These are phyloP conservation scores for Atherix ibis DNA, from an alignment of 2,888 invertebrate species.

Conservation along the genomic window DNA sequence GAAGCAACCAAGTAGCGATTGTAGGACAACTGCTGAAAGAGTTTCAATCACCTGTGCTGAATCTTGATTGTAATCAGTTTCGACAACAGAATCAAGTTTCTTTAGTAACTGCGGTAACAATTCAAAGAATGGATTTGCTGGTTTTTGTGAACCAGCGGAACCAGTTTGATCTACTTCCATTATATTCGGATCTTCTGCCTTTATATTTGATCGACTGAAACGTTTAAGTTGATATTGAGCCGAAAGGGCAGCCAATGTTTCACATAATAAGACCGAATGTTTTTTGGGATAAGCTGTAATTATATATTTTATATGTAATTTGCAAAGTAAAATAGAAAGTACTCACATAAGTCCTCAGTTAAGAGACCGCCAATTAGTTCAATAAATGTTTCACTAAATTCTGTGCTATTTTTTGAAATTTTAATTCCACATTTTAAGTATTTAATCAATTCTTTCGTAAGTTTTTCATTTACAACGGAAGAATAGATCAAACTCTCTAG, in stretches of 20 bases:
- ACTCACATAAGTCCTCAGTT: constrained; percentile 22
- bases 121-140: constrained; percentile 15
- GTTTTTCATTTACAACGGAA: constrained; percentile 24
- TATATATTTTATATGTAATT: not conserved
- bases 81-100: constrained; percentile 24
- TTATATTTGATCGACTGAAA: constrained; percentile 2
- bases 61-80: constrained; percentile 19
- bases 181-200: constrained; percentile 3
- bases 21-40: constrained; percentile 68
- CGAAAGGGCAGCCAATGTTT: constrained; percentile 60
- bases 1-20: constrained; percentile 56
- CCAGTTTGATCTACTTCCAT: constrained; percentile 8
- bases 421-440: constrained; percentile 50
- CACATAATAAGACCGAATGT: constrained; percentile 42
- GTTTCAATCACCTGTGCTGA: constrained; percentile 49
- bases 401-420: constrained; percentile 45
- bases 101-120: constrained; percentile 25
- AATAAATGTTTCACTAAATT: constrained; percentile 48
- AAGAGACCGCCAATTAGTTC: constrained; percentile 40
- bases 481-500: constrained; percentile 28
- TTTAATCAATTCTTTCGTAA: constrained; percentile 24
- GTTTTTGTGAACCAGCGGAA: constrained; percentile 1
- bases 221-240: constrained; percentile 34
- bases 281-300: constrained; percentile 20
- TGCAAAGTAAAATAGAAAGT: not conserved